Evolutionary conservation across 2,888 invertebrate species (phyloP).

Genomic region (Perdita meconis): DNA sequence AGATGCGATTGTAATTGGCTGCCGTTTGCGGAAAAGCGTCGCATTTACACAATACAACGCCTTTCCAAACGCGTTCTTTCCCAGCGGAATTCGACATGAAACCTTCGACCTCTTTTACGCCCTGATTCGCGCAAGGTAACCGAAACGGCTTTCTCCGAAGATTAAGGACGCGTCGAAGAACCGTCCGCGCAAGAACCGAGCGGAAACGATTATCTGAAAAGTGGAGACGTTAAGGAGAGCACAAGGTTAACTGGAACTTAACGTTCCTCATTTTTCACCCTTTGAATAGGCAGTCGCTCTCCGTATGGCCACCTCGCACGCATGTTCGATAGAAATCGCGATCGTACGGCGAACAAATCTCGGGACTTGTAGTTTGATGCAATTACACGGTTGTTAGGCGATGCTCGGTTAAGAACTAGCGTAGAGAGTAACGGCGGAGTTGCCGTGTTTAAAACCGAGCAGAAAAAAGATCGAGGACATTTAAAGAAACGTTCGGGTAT

Average conservation of each 20-base stretch:
- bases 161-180: background rate
- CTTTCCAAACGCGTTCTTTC: too few species aligned
- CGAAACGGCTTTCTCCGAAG: background rate
- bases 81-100: too few species aligned
- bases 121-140: background rate
- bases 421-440: too few species aligned
- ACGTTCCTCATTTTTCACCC: constrained; percentile 15
- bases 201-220: background rate
- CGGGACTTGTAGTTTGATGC: constrained; percentile 12
- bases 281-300: background rate
- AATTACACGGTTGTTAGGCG: constrained; percentile 34
- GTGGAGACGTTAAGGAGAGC: background rate
- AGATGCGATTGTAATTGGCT: too few species aligned
- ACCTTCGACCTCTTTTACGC: background rate
- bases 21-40: too few species aligned
- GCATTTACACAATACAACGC: too few species aligned
- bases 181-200: too few species aligned
- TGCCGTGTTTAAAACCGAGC: background rate
- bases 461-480: constrained; percentile 29
- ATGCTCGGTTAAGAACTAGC: background rate
- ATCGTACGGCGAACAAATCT: constrained; percentile 19
- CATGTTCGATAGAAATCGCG: constrained; percentile 4
- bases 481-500: constrained; percentile 59
- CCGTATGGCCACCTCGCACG: background rate
- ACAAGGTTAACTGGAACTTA: constrained; percentile 6